Percentiles rank a stretch among this genome's conserved stretches.
Evolutionary conservation across 2,888 invertebrate genomes (phyloP).

Genomic region (Desoria tigrina): DNA sequence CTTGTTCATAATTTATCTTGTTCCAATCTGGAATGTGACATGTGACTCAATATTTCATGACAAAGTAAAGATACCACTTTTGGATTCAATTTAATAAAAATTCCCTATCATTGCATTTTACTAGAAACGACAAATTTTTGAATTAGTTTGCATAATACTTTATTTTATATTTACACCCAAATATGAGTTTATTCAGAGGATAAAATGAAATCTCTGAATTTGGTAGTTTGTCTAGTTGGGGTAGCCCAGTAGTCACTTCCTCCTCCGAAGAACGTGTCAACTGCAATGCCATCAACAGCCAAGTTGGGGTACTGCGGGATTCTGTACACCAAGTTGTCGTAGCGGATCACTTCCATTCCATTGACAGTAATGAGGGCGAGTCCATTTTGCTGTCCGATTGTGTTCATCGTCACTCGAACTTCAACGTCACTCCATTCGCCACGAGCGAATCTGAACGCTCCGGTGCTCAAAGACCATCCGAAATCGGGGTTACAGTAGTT

Average conservation of each 20-base stretch:
- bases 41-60: no score
- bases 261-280: slow-evolving; percentile 39
- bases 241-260: slow-evolving; percentile 38
- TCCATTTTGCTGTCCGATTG: no score
- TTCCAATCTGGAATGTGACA: no score
- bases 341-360: slow-evolving; percentile 36
- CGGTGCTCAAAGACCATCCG: slow-evolving; percentile 47
- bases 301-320: slow-evolving; percentile 38
- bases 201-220: slow-evolving; percentile 43
- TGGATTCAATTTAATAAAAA: no score
- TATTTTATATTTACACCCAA: no score
- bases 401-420: no score
- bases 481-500: slow-evolving; percentile 47
- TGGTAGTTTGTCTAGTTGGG: slow-evolving; percentile 35
- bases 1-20: no score
- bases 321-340: slow-evolving; percentile 38
- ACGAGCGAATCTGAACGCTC: slow-evolving; percentile 28
- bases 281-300: slow-evolving; percentile 37
- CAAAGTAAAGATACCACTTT: no score
- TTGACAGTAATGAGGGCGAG: slow-evolving; percentile 41
- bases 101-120: no score
- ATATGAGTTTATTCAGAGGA: no score
- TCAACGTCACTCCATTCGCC: slow-evolving; percentile 36
- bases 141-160: no score
- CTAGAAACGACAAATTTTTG: no score